Conservation (phyloP, 2,113 vertebrate genomes). For the Xenopus borealis region DNA sequence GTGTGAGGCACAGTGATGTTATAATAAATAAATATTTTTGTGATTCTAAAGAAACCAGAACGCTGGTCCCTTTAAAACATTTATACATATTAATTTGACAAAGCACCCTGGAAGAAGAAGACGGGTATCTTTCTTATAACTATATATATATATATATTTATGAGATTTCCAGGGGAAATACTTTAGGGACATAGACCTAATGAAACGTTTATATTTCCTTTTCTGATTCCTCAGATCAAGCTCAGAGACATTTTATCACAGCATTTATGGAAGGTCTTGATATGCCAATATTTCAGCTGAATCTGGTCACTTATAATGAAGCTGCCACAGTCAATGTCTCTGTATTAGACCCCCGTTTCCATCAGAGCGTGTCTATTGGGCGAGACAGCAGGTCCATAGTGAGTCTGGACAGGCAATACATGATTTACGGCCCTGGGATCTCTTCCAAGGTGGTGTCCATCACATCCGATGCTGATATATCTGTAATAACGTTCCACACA, state of each 20-base stretch:
- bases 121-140: too few relatives aligned
- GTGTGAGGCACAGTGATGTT: too few relatives aligned
- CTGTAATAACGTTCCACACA: slow-evolving; percentile 11
- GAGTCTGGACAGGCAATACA: slow-evolving; percentile 14
- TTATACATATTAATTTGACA: too few relatives aligned
- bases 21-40: too few relatives aligned
- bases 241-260: slow-evolving; percentile 19
- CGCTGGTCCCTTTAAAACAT: too few relatives aligned
- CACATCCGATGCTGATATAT: slow-evolving; percentile 19
- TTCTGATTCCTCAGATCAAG: background rate
- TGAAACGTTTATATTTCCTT: too few relatives aligned
- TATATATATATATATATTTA: too few relatives aligned
- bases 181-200: too few relatives aligned
- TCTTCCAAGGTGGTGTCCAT: slow-evolving; percentile 11
- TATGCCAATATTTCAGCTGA: background rate
- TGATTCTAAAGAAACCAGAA: too few relatives aligned
- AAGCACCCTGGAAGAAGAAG: too few relatives aligned
- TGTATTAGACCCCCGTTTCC: slow-evolving; percentile 7
- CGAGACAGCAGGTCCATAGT: slow-evolving; percentile 2
- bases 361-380: background rate
- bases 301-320: slow-evolving; percentile 24
- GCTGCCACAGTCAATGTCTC: slow-evolving; percentile 12
- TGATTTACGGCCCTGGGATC: slow-evolving; percentile 6
- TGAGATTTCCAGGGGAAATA: too few relatives aligned
- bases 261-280: slow-evolving; percentile 17